Evolutionary conservation across 2,888 invertebrate genomes (phyloP).

Genomic region (Poecilus cupreus): DNA sequence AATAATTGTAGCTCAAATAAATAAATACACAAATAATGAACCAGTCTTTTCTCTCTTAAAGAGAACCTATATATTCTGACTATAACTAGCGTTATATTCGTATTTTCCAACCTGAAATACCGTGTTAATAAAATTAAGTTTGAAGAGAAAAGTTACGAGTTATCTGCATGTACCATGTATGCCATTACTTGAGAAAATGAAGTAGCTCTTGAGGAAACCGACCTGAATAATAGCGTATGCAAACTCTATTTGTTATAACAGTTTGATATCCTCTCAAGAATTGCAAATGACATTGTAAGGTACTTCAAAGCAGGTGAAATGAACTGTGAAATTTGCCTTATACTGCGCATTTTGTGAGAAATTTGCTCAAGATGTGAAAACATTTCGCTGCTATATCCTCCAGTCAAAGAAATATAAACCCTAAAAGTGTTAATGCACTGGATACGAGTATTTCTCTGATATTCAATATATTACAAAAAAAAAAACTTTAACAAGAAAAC

Average conservation of each 20-base stretch:
- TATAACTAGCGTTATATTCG: no score
- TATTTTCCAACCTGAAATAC: no score
- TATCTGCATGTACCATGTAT: no score
- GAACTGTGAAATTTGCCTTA: constrained; percentile 26
- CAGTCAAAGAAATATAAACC: not conserved
- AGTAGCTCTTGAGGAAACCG: not conserved
- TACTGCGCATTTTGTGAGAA: constrained; percentile 22
- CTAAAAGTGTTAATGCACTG: not conserved
- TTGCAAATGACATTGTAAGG: constrained; percentile 18
- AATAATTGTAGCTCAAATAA: no score
- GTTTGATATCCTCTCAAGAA: constrained; percentile 18
- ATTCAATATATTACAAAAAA: constrained; percentile 32
- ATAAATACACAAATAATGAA: no score
- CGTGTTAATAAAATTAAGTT: no score
- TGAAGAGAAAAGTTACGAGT: no score
- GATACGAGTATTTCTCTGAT: constrained; percentile 14
- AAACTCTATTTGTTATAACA: constrained; percentile 7
- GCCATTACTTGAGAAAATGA: no score
- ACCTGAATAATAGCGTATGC: not conserved
- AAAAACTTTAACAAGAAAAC: constrained; percentile 39
- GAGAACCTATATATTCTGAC: no score
- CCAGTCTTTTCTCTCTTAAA: no score
- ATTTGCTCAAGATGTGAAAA: constrained; percentile 29
- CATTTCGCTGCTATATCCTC: not conserved
- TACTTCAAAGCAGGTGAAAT: constrained; percentile 24